These are phyloP conservation scores for Lanius collurio DNA, from an alignment of 2,113 vertebrate genomes.

Conservation along the genomic window DNA sequence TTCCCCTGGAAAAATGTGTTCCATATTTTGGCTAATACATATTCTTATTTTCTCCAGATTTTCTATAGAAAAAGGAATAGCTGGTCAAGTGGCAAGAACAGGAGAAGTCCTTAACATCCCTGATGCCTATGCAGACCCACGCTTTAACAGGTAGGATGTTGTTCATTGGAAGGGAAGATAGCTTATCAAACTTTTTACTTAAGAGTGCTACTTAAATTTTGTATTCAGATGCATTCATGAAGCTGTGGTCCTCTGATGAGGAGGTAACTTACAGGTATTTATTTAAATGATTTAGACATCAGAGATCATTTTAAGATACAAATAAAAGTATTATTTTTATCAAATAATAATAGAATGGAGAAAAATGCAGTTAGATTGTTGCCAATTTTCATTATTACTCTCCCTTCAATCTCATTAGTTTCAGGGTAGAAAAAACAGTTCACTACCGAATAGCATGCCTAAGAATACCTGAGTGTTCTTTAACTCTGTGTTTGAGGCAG, in stretches of 20 bases:
- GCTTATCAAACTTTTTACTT: background rate
- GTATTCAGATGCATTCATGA: background rate
- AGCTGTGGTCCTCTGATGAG: background rate
- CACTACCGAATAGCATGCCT: background rate
- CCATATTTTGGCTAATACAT: background rate
- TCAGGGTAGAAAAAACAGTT: background rate
- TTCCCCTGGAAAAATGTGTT: background rate
- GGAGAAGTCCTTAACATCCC: conserved; percentile 98
- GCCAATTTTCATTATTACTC: background rate
- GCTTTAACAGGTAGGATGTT: conserved; percentile 91
- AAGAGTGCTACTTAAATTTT: background rate
- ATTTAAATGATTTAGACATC: background rate
- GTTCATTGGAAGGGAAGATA: background rate
- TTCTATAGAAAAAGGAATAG: conserved; percentile 99
- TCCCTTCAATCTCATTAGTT: background rate
- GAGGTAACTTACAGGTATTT: background rate
- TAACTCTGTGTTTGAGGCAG: background rate
- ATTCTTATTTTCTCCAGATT: conserved; percentile 79
- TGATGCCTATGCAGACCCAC: conserved; percentile 97
- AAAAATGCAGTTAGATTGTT: background rate
- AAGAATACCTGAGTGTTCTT: background rate
- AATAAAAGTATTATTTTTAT: background rate
- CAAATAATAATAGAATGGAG: background rate
- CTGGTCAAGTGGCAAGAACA: conserved; percentile 95
- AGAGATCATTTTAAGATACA: background rate